Base-by-base conservation (phyloP, 2,113 vertebrate genomes). In the Cynoglossus semilaevis region DNA sequence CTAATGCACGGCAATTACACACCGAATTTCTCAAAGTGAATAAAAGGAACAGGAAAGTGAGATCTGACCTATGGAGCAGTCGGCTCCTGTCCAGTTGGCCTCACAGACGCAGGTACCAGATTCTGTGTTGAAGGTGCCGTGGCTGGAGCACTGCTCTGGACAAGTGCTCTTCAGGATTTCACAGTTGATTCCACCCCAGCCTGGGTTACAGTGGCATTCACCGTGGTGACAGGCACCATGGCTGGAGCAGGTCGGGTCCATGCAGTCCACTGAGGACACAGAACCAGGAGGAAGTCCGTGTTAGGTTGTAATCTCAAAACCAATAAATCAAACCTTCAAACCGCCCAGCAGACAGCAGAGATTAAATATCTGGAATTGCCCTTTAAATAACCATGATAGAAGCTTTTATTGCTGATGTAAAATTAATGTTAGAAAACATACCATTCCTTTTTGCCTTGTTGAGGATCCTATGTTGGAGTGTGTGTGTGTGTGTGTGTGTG, bases 131-230 rank as follows among this genome's bases (percentile, higher is more conserved):
- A 94, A 98, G 0, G 92, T 95, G 15, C 95, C 96, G 0, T 96
- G 95, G 10, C 93, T 94, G 41, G 96, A 96, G 78, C 97, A 99
- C 80, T 98, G 95, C 55, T 98, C 97, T 0, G 95, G 93, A 77
- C 97, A 99, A 85, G 94, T 92, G 5, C 94, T 97, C 87, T 95
- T 95, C 70, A 94, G 86, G 40, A 94, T 92, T 76, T 98, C 96
- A 67, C 97, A 99, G 79, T 86, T 92, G 86, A 63, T 88, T 13
- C 97, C 97, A 0, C 94, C 94, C 97, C 97, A 99, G 68, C 95
- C 96, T 0, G 94, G 93, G 74, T 90, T 95, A 80, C 97, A 99
- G 83, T 98, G 97, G 81, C 97, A 99, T 72, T 95, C 96, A 0
- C 95, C 94, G 0, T 96, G 95, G 85, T 97, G 94, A 76, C 97